Percentiles rank a stretch among this genome's conserved stretches.
Evolutionary conservation across 2,888 invertebrate species (phyloP).

Genomic region (Steromphala cineraria): DNA sequence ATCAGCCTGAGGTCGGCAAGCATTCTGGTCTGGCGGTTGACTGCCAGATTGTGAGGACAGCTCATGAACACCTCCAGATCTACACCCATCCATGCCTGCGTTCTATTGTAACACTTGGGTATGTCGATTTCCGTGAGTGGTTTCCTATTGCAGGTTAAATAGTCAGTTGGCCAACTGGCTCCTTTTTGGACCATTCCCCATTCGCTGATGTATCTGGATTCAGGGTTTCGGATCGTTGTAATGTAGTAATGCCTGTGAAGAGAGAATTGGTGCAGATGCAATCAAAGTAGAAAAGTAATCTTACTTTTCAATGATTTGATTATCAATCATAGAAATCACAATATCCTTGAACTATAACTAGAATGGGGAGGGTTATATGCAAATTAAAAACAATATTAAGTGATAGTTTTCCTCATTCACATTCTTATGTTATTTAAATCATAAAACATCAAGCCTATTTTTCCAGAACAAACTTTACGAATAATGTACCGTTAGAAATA

Average conservation of each 20-base stretch:
- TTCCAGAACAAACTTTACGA: too few relatives aligned
- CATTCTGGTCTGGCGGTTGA: constrained; percentile 98
- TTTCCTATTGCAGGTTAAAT: constrained; percentile 81
- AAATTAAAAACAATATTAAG: too few relatives aligned
- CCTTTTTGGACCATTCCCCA: constrained; percentile 97
- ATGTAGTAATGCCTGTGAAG: constrained; percentile 93
- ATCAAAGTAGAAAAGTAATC: too few relatives aligned
- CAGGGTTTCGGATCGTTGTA: constrained; percentile 94
- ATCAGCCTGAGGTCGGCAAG: constrained; percentile 94
- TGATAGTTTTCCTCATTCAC: too few relatives aligned
- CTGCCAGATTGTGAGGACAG: constrained; percentile 95
- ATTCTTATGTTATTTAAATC: too few relatives aligned
- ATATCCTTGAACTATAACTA: too few relatives aligned
- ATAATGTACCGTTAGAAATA: too few relatives aligned
- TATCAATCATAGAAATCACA: too few relatives aligned
- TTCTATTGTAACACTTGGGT: constrained; percentile 80
- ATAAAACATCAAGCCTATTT: too few relatives aligned
- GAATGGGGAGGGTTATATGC: too few relatives aligned
- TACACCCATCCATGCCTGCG: constrained; percentile 84
- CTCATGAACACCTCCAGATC: constrained; percentile 91
- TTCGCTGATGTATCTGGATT: constrained; percentile 94
- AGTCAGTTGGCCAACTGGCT: constrained; percentile 93
- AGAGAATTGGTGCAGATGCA: too few relatives aligned
- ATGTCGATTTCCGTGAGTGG: constrained; percentile 87
- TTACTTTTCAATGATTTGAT: too few relatives aligned